phyloP scores from a whole-genome alignment of 2,888 invertebrate genomes.

The Erynnis tages region DNA sequence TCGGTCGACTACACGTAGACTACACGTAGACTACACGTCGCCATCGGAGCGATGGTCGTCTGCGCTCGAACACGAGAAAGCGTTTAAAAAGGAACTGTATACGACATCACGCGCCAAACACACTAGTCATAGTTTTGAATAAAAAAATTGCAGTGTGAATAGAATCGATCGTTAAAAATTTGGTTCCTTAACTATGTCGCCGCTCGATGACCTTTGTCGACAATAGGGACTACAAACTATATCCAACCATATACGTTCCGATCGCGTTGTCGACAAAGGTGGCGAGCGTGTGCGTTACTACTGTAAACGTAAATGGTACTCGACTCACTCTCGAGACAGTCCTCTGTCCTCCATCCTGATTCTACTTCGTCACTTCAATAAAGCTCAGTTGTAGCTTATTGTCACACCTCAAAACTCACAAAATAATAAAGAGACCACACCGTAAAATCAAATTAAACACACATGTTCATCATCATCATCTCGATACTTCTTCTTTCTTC shows the following conservation, averaged over 20 bases:
- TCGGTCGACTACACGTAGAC: too few species aligned
- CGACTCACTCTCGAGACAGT: slow-evolving; percentile 28
- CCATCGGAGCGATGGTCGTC: too few species aligned
- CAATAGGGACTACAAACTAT: slow-evolving; percentile 32
- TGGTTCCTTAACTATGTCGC: slow-evolving; percentile 38
- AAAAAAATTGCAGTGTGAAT: slow-evolving; percentile 72
- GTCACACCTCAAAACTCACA: not conserved
- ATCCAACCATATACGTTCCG: slow-evolving; percentile 40
- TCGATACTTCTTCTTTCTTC: not conserved
- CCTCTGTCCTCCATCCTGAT: slow-evolving; percentile 11
- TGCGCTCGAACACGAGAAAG: slow-evolving; percentile 23
- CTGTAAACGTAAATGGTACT: slow-evolving; percentile 18
- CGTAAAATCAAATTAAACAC: not conserved
- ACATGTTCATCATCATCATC: too few species aligned
- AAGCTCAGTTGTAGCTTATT: not conserved
- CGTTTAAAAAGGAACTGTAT: slow-evolving; percentile 37
- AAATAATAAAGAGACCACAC: slow-evolving; percentile 1
- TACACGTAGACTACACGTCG: too few species aligned
- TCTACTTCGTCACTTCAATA: slow-evolving; percentile 6
- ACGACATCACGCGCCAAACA: slow-evolving; percentile 44
- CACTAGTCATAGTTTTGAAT: slow-evolving; percentile 71
- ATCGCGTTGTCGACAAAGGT: slow-evolving; percentile 43
- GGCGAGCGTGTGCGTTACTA: slow-evolving; percentile 34
- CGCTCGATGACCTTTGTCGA: slow-evolving; percentile 50
- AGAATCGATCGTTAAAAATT: slow-evolving; percentile 34